Base-by-base conservation (phyloP, 2,797 vertebrate species). In the Cichlasoma orientale region DNA sequence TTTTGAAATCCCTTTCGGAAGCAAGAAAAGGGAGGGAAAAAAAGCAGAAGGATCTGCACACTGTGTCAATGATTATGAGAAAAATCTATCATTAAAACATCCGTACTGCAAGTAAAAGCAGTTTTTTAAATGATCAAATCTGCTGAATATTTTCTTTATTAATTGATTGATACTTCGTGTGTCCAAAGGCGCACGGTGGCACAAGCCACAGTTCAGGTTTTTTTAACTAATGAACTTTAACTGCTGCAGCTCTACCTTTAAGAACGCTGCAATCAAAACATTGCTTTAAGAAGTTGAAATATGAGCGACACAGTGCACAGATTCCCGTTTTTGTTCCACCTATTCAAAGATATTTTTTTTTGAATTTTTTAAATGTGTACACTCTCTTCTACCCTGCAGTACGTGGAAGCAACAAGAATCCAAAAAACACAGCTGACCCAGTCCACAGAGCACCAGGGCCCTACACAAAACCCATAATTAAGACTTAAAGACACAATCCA, bases 401-500 rank as follows among this genome's bases (percentile, higher is more conserved):
- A 29, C 1, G 36, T 29, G 79, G 56, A 80, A 52, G 53, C 66
- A 77, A 71, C 29, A 52, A 23, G 25, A 70, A 74, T 82, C 71
- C 86, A 71, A 74, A 82, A 50, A 76, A 52, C 75, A 74, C 83
- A 41, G 36, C 86, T 66, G 84, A 85, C 77, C 85, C 58, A 57
- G 80, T 82, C 86, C 77, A 38, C 88, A 86, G 88, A 90, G 90
- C 88, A 63, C 85, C 80, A 76, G 75, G 74, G 80, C 78, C 83
- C 80, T 10, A 82, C 84, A 84, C 69, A 78, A 82, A 89, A 86
- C 80, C 79, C 84, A 78, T n/a, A 82, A 84, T 78, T 75, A 90
- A 92, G 89, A 93, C 89, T 87, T 90, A 92, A 77, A 94, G 80
- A 90, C 82, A 93, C 89, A 82, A 90, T 88, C 89, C 88, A 84